phyloP scores from a whole-genome alignment of 2,797 vertebrate species.

The Hippoglossus hippoglossus region DNA sequence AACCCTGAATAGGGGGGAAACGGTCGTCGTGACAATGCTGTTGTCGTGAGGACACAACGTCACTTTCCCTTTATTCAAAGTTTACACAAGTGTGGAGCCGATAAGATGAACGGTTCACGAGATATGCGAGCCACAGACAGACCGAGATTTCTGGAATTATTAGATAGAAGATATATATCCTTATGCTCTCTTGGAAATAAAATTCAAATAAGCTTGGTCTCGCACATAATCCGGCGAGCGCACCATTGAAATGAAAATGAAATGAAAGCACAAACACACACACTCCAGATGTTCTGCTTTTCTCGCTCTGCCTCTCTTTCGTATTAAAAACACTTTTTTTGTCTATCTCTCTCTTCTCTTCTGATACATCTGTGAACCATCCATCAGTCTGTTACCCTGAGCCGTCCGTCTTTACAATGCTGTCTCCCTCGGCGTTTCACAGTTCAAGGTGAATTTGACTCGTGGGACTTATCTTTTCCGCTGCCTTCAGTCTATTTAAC shows the following conservation, averaged over 20 bases:
- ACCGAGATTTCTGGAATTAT: too few species aligned
- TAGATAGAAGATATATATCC: not conserved
- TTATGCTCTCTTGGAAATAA: constrained; percentile 1
- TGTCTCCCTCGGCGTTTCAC: constrained; percentile 31
- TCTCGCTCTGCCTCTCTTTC: constrained; percentile 25
- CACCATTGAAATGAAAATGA: constrained; percentile 17
- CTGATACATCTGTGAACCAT: constrained; percentile 36
- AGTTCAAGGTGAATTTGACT: constrained; percentile 55
- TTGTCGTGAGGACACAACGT: too few species aligned
- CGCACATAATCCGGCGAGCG: constrained; percentile 26
- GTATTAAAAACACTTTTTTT: constrained; percentile 20
- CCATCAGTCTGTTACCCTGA: constrained; percentile 48
- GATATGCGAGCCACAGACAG: too few species aligned
- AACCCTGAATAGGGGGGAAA: too few species aligned
- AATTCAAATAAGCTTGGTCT: constrained; percentile 18
- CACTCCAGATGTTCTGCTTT: constrained; percentile 13
- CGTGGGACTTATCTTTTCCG: constrained; percentile 23
- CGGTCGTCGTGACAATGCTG: too few species aligned
- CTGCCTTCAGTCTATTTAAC: constrained; percentile 38
- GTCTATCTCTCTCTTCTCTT: constrained; percentile 20
- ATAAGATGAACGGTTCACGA: too few species aligned
- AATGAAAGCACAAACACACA: not conserved
- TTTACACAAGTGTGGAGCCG: too few species aligned
- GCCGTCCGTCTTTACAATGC: constrained; percentile 37
- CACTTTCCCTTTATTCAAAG: too few species aligned